Percentiles rank a stretch among this genome's conserved stretches.
These are phyloP conservation scores for Ips nitidus DNA, from an alignment of 1,140 invertebrate species.

Conservation along the genomic window DNA sequence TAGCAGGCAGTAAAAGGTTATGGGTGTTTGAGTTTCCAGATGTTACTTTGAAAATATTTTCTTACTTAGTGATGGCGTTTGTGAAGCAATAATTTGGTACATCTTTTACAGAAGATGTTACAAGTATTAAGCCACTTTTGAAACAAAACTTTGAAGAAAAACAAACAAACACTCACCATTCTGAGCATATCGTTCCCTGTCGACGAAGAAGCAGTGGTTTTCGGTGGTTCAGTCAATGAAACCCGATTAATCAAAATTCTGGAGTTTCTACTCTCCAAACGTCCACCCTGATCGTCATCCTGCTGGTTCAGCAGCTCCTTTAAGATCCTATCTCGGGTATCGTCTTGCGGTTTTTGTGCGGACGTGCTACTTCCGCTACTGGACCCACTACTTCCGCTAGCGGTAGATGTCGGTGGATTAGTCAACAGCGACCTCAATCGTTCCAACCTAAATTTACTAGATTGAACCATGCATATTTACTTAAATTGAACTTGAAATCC, in stretches of 20 bases:
- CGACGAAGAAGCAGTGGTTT: slow-evolving; percentile 51
- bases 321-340: slow-evolving; percentile 64
- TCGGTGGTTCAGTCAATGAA: slow-evolving; percentile 46
- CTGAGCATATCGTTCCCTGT: slow-evolving; percentile 71
- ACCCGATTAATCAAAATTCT: slow-evolving; percentile 46
- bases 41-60: no score
- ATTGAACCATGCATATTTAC: neutral
- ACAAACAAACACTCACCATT: slow-evolving; percentile 59
- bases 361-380: slow-evolving; percentile 56
- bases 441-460: neutral
- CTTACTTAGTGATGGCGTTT: no score
- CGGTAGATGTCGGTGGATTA: slow-evolving; percentile 53
- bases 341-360: slow-evolving; percentile 48
- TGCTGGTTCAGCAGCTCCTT: slow-evolving; percentile 79
- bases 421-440: slow-evolving; percentile 46
- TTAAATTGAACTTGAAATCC: neutral
- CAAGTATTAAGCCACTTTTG: no score
- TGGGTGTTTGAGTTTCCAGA: no score
- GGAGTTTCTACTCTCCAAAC: slow-evolving; percentile 49
- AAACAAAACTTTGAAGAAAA: no score
- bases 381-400: slow-evolving; percentile 45
- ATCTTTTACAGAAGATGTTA: no score
- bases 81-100: no score
- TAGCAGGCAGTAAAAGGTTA: no score
- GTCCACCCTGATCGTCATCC: slow-evolving; percentile 72